Percentiles rank a stretch among this genome's conserved stretches.
Conservation (phyloP, 30 jellyfish, hydroid and myxozoan species). For the Hydractinia symbiolongicarpus region DNA sequence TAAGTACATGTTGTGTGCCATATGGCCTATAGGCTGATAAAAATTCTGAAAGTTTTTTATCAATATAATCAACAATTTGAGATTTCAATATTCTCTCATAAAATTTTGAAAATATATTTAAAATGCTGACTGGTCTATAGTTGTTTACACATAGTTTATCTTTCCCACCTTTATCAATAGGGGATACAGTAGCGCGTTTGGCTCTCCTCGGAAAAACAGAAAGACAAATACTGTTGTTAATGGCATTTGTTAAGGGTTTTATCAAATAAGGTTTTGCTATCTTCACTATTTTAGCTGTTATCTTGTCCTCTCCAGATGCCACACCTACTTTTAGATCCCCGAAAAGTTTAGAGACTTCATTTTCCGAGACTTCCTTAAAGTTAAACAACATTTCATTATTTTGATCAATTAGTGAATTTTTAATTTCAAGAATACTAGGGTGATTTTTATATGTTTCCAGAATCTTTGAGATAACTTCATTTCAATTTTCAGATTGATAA, state of each 20-base stretch:
- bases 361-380: not conserved
- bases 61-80: slow-evolving; percentile 18
- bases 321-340: not conserved
- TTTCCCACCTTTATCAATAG: slow-evolving; percentile 36
- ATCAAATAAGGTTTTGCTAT: slow-evolving; percentile 21
- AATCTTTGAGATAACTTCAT: too few species aligned
- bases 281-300: slow-evolving; percentile 26
- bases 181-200: slow-evolving; percentile 36
- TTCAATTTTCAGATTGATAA: too few species aligned
- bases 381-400: too few species aligned
- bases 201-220: slow-evolving; percentile 24
- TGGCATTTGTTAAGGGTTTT: slow-evolving; percentile 33
- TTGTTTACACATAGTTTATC: slow-evolving; percentile 24
- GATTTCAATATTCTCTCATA: slow-evolving; percentile 12
- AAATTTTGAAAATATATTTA: slow-evolving; percentile 20
- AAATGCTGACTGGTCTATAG: slow-evolving; percentile 30
- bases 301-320: slow-evolving; percentile 7
- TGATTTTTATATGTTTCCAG: too few species aligned
- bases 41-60: slow-evolving; percentile 11
- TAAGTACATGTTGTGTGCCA: slow-evolving; percentile 16
- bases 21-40: slow-evolving; percentile 30
- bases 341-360: not conserved
- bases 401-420: too few species aligned
- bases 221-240: slow-evolving; percentile 15
- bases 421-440: too few species aligned